Percentiles rank a stretch among this genome's conserved stretches.
phyloP scores from a whole-genome alignment of 2,797 vertebrate species.

The Rhinatrema bivittatum region DNA sequence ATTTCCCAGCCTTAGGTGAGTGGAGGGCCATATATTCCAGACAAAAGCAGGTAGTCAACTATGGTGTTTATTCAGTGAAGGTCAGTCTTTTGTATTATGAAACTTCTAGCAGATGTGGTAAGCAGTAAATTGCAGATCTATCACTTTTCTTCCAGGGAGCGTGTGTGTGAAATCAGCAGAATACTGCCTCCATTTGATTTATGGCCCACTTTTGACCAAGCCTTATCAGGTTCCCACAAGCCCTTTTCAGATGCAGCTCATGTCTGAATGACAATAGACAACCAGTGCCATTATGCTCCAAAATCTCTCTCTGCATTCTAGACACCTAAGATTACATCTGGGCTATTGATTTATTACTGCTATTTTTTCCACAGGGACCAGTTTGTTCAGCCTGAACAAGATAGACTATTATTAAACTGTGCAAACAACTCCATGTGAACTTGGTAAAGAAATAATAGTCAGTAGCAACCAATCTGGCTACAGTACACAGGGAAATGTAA shows the following conservation, averaged over 20 bases:
- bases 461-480: conserved; percentile 46
- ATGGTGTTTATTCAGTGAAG: conserved; percentile 74
- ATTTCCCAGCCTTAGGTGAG: conserved; percentile 6
- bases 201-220: conserved; percentile 82
- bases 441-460: conserved; percentile 61
- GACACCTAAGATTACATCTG: conserved; percentile 95
- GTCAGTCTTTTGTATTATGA: conserved; percentile 78
- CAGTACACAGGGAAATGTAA: conserved; percentile 39
- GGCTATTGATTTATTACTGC: conserved; percentile 85
- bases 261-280: conserved; percentile 95
- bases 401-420: conserved; percentile 62
- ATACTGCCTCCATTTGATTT: conserved; percentile 81
- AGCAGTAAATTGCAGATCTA: conserved; percentile 82
- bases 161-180: conserved; percentile 74
- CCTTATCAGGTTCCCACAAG: conserved; percentile 94
- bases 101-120: conserved; percentile 83
- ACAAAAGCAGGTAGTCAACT: conserved; percentile 46
- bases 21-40: conserved; percentile 40
- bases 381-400: conserved; percentile 70
- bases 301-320: conserved; percentile 85
- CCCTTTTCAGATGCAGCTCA: conserved; percentile 77
- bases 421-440: conserved; percentile 63
- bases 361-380: conserved; percentile 59
- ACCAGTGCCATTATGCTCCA: conserved; percentile 83
- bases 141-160: conserved; percentile 47